Conservation (phyloP, 2,113 vertebrate genomes). For the Sorex fumeus region DNA sequence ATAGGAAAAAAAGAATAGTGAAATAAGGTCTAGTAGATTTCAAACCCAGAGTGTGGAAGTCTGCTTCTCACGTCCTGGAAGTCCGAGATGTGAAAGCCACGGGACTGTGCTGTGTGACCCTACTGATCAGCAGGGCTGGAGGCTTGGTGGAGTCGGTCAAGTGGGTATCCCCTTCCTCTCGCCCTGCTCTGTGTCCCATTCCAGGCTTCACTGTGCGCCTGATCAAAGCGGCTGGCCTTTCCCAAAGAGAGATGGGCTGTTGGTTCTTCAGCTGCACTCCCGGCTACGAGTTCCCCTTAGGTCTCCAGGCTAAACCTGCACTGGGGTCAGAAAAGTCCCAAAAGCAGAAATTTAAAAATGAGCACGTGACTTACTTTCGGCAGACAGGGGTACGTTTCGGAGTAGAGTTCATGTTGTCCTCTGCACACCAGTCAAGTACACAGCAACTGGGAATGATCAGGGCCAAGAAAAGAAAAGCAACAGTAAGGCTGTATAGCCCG, state of each 20-base stretch:
- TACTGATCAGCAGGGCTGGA: too few species aligned
- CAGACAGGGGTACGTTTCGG: conserved; percentile 52
- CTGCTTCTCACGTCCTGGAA: neutral
- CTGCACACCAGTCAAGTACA: conserved; percentile 64
- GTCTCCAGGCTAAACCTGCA: too few species aligned
- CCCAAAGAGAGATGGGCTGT: too few species aligned
- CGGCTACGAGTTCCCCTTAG: too few species aligned
- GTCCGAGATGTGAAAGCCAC: too few species aligned
- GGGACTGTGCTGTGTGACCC: too few species aligned
- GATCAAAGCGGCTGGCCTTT: too few species aligned
- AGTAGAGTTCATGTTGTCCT: conserved; percentile 71
- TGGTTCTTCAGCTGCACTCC: too few species aligned
- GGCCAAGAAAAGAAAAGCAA: neutral
- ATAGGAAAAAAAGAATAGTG: neutral
- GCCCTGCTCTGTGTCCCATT: too few species aligned
- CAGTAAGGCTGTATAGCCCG: neutral
- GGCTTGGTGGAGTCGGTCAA: too few species aligned
- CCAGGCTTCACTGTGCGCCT: too few species aligned
- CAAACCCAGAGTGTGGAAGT: neutral
- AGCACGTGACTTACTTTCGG: conserved; percentile 85
- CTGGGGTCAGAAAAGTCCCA: neutral
- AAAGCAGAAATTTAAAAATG: conserved; percentile 36
- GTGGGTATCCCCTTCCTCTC: too few species aligned
- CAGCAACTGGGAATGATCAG: conserved; percentile 54
- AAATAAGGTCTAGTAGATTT: conserved; percentile 5